Evolutionary conservation across 2,113 vertebrate genomes (phyloP), one percentile per base, ranked within the genome.

Genomic region (Notechis scutatus): DNA sequence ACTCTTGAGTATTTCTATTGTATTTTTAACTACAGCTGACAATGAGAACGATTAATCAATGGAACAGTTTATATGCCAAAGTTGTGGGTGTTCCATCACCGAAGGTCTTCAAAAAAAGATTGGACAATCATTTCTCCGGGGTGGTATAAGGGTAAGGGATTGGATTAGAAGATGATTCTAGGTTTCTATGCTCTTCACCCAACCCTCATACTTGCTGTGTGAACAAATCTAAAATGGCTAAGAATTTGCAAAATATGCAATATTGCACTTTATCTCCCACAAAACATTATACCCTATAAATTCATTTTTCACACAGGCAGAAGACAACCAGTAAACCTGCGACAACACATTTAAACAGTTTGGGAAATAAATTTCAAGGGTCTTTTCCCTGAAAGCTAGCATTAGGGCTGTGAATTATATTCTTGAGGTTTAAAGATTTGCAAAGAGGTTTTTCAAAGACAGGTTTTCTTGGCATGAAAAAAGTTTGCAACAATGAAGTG

Each of bases 181-280:
- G 0, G 2, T 24, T 59, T 59, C 7, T 59, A 29, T 29, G 59
- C 3, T 61, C 26, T 29, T 61, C 59, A 12, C 10, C 59, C 59
- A 61, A 29, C 10, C 55, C 8, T 34, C 18, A 3, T 24, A 34
- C 54, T 85, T 5, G 14, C 45, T 90, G 24, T 90, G 12, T 57
- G 90, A 57, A 52, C 11, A 91, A 88, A 92, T 26, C 45, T 85
- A 64, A 94, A 85, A 88, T 81, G 47, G 45, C 26, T 87, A 61
- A 88, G 55, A 91, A 89, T 91, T 89, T 91, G 61, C 64, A 91
- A 85, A 92, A 45, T 92, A 90, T 92, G 87, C 56, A 92, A 90
- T 91, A 90, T 88, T 89, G 74, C 55, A 90, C 91, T 56, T 94
- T 92, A 90, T 92, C 85, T 92, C 91, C 61, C 89, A 92, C 29